Base-by-base conservation (phyloP, 2,113 vertebrate genomes). In the Triplophysa siluroides region DNA sequence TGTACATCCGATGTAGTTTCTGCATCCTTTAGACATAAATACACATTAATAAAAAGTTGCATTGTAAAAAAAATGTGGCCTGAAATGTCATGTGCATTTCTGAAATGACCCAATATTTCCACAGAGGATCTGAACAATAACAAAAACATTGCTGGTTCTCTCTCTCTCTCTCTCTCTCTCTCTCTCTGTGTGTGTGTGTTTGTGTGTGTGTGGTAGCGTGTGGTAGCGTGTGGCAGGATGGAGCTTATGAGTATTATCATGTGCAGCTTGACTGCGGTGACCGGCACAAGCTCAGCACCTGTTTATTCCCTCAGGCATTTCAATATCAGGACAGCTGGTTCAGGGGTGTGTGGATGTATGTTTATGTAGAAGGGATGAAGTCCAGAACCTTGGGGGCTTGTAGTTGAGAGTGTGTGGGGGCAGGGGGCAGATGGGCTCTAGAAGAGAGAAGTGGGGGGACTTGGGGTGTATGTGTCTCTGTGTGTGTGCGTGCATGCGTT, bases 321-420 rank as follows among this genome's bases (percentile, higher is more conserved):
- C 80, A 85, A 82, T 72, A 85, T 87, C 83, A 75, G 88, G 90
- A 92, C 92, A 92, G 92, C 92, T 93, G 92, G 90, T 91, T 88
- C 85, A 33, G 87, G 78, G 88, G 88, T 86, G 83, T 78, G 76
- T 85, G 83, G 88, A 87, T 82, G 12, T 88, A 81, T 69, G 87
- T 85, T 83, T 90, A 73, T 85, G 86, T 64, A 84, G 83, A 89
- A 86, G 85, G 90, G 88, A 87, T 65, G 76, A 65, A 65, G 61
- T 64, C 74, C 61, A 76, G 43, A 16, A 33, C 72, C 56, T 88
- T 82, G 84, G 65, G 71, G 81, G 84, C 86, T 87, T 81, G 19
- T 87, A 84, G 33, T 88, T 86, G 80, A 87, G 66, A 79, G 87
- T 85, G 86, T 80, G 83, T 61, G 86, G 85, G 85, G 90, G 86